Evolutionary conservation across 2,113 vertebrate species (phyloP), one percentile per base, ranked within the genome.

Genomic region (Sander lucioperca): DNA sequence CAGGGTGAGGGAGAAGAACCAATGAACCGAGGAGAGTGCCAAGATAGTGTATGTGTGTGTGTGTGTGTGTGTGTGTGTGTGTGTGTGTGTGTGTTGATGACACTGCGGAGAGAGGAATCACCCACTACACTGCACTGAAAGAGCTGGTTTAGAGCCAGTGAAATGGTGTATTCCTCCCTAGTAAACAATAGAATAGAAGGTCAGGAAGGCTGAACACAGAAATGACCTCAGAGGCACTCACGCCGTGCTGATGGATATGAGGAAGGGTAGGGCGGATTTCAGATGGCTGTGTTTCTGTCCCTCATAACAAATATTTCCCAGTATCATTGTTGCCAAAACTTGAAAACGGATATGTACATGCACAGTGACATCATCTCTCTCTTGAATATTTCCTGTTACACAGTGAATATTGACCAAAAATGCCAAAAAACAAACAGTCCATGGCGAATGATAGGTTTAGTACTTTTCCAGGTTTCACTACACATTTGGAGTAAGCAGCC

Each of bases 101-200:
- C 82, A 74, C 45, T 74, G 79, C 86, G 77, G 25, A 66, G 70
- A 72, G 67, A 79, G 68, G 74, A 82, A 81, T 73, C 77, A 27
- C 66, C 73, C 48, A 18, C 39, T 16, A 27, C 67, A n/a, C 15
- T 1, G 4, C 12, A 2, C 23, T 18, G 47, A 69, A 18, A 68
- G 53, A 78, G 72, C 76, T 58, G 74, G 23, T 77, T 14, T 30
- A 5, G 45, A 83, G 80, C 57, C 62, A 62, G 43, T 9, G 50
- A 14, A 45, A 53, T 75, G 68, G 84, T 80, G 53, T 59, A 72
- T 77, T 72, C 59, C 43, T 39, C 30, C 53, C 1, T 25, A 4
- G 51, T 78, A 59, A 67, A 69, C 69, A 69, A 25, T 0, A 16
- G 45, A 72, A 50, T 2, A 74, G 75, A 45, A 69, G 89, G 70